phyloP scores from a whole-genome alignment of 2,113 vertebrate genomes.

The Pica pica region DNA sequence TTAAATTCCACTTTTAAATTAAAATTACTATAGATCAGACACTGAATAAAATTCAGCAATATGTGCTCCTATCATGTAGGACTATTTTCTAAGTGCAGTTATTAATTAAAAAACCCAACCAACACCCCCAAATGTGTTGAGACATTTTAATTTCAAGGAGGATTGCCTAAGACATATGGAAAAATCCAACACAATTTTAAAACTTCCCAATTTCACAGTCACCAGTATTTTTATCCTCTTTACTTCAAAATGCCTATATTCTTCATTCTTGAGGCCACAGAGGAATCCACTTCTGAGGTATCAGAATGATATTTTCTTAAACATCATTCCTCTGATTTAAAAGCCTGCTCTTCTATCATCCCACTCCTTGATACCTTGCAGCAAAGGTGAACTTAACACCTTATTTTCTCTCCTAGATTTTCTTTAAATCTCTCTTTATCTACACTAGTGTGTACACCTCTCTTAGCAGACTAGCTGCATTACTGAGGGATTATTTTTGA shows the following conservation, averaged over 20 bases:
- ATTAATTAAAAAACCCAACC: background rate
- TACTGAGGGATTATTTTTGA: background rate
- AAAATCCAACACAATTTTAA: background rate
- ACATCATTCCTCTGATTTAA: background rate
- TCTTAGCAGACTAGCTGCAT: background rate
- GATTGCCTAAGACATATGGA: background rate
- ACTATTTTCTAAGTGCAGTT: background rate
- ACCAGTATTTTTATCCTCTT: background rate
- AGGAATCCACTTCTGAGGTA: background rate
- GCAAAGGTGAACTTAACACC: background rate
- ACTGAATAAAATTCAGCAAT: background rate
- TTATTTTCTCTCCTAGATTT: background rate
- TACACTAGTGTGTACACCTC: background rate
- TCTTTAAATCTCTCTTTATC: background rate
- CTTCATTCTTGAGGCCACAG: background rate
- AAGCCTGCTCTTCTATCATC: background rate
- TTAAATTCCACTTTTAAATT: background rate
- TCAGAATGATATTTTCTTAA: background rate
- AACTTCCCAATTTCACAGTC: background rate
- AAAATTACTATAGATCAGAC: background rate
- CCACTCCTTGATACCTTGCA: background rate
- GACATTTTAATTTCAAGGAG: background rate
- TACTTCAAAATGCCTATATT: background rate
- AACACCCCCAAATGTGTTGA: background rate
- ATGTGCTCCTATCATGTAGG: background rate